Conservation (phyloP, 2,888 invertebrate species). For the Lasioglossum morio region DNA sequence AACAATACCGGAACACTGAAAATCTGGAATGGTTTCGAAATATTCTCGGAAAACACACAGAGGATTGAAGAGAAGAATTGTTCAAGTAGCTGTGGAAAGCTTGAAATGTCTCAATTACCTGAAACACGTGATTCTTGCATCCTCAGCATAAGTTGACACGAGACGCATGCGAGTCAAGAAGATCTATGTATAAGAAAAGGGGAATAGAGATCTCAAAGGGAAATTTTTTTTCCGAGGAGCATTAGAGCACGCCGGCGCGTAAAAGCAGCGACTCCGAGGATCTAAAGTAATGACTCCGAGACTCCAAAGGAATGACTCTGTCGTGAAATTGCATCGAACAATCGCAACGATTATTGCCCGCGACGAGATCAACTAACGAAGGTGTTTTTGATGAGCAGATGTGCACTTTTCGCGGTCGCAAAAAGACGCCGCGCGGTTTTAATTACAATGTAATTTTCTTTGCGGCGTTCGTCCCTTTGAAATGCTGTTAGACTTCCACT, state of each 20-base stretch:
- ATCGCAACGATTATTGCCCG: constrained; percentile 30
- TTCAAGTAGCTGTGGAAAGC: no score
- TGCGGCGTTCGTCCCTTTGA: constrained; percentile 79
- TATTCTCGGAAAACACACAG: no score
- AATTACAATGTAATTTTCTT: constrained; percentile 84
- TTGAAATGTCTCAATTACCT: no score
- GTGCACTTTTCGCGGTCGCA: constrained; percentile 31
- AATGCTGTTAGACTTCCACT: constrained; percentile 83
- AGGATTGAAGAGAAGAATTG: no score
- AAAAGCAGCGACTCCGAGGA: neutral
- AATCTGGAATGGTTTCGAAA: no score
- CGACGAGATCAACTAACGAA: constrained; percentile 19
- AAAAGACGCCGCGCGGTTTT: constrained; percentile 73
- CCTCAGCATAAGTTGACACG: no score
- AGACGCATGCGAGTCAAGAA: no score
- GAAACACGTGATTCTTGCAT: no score
- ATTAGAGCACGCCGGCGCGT: neutral
- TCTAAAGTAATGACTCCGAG: neutral
- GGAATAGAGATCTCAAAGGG: neutral
- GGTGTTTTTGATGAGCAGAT: neutral
- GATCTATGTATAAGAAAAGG: neutral
- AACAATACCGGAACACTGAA: no score
- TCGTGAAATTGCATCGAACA: neutral
- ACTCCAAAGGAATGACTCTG: neutral
- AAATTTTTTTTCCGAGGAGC: neutral